These are phyloP conservation scores for Hemistola chrysoprasaria DNA, from an alignment of 2,888 invertebrate genomes.

Conservation along the genomic window DNA sequence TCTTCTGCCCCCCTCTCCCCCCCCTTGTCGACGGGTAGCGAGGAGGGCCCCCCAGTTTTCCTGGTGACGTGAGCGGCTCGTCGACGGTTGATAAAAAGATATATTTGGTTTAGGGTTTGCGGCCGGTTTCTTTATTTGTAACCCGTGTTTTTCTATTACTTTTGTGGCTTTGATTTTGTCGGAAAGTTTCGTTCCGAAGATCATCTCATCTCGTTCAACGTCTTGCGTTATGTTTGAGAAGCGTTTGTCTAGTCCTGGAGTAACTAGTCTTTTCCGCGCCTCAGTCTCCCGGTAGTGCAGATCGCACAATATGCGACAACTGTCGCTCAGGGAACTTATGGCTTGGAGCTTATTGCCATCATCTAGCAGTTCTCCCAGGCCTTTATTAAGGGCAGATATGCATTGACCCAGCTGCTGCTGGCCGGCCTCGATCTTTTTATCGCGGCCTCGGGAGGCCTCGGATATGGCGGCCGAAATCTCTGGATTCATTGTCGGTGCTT, in stretches of 20 bases:
- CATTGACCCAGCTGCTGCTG: background rate
- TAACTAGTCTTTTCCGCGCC: background rate
- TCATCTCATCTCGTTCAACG: background rate
- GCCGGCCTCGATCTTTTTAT: background rate
- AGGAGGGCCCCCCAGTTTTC: slow-evolving; percentile 2
- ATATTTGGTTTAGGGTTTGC: background rate
- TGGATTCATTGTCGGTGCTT: background rate
- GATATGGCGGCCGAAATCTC: background rate
- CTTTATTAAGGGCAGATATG: slow-evolving; percentile 1
- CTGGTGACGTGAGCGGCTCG: background rate
- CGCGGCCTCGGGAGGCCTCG: background rate
- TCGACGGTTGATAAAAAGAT: background rate
- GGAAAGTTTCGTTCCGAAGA: background rate
- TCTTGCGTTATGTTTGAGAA: background rate
- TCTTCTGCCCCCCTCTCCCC: background rate
- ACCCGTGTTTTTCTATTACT: background rate
- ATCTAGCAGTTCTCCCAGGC: background rate
- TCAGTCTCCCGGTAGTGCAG: background rate
- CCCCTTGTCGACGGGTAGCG: background rate
- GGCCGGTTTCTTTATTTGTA: background rate
- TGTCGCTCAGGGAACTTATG: background rate
- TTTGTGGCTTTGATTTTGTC: background rate
- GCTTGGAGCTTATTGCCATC: background rate
- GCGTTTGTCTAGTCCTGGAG: background rate
- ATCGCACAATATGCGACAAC: background rate